Conservation (phyloP, 92 coral and sea anemone species). For the Zoanthus solanderi region DNA sequence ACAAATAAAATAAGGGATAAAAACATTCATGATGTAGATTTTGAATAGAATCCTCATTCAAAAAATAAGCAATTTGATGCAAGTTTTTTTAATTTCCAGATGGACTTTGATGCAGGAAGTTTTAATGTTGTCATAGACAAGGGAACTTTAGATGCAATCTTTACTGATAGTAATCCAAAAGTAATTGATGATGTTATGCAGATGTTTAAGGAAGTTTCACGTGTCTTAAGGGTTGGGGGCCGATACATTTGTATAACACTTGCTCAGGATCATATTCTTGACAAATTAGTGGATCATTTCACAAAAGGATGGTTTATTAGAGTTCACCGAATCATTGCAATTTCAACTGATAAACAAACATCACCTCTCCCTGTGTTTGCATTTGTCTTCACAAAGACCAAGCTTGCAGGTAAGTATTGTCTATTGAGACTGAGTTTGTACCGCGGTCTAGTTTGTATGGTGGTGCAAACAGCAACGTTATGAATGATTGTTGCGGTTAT, state of each 20-base stretch:
- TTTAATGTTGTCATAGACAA: conserved; percentile 87
- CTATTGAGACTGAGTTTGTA: not conserved
- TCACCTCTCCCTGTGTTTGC: conserved; percentile 84
- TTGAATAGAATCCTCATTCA: too few relatives aligned
- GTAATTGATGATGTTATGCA: conserved; percentile 61
- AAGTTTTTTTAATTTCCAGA: conserved; percentile 47
- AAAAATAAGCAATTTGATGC: too few relatives aligned
- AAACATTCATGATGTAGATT: too few relatives aligned
- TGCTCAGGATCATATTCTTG: conserved; percentile 81
- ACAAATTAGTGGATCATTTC: conserved; percentile 77
- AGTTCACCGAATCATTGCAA: conserved; percentile 68
- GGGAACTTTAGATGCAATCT: conserved; percentile 84
- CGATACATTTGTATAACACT: conserved; percentile 86
- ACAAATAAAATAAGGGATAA: too few relatives aligned
- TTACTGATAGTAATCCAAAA: conserved; percentile 51
- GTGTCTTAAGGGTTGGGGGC: conserved; percentile 84
- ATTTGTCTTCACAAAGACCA: conserved; percentile 90
- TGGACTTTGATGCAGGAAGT: conserved; percentile 66
- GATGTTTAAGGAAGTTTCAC: conserved; percentile 69
- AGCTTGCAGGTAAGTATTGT: conserved; percentile 66
- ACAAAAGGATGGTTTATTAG: conserved; percentile 91
- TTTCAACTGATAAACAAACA: conserved; percentile 20
- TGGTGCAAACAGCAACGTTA: too few relatives aligned
- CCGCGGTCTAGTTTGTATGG: not conserved
- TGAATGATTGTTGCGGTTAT: too few relatives aligned